These are phyloP conservation scores for Plecotus auritus DNA, from an alignment of 2,113 vertebrate genomes.

Conservation along the genomic window DNA sequence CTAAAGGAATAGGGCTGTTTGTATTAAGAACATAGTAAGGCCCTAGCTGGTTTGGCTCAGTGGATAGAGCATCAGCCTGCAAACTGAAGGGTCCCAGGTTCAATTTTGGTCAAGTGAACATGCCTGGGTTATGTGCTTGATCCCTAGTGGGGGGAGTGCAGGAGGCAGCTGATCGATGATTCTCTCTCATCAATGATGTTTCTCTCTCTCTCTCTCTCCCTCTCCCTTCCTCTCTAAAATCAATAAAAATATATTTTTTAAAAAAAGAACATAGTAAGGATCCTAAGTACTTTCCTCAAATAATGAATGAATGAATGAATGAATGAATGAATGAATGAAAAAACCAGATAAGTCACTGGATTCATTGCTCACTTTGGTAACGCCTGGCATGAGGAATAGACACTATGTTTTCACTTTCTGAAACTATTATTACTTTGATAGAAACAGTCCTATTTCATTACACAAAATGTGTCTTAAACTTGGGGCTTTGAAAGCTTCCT, in stretches of 20 bases:
- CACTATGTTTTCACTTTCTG: neutral
- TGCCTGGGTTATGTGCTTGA: too few species aligned
- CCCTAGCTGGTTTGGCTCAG: neutral
- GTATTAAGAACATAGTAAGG: neutral
- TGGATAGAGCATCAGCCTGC: too few species aligned
- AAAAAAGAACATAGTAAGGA: neutral
- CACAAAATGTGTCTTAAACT: neutral
- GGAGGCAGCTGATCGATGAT: too few species aligned
- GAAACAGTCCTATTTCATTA: neutral
- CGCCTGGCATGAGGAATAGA: neutral
- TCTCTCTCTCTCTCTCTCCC: too few species aligned
- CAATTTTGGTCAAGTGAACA: too few species aligned
- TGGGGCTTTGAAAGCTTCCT: neutral
- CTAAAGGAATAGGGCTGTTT: neutral
- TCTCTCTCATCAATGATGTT: too few species aligned
- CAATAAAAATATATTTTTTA: too few species aligned
- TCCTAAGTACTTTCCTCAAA: neutral
- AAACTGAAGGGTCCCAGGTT: too few species aligned
- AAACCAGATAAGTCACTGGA: neutral
- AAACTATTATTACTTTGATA: neutral
- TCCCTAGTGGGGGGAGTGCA: too few species aligned
- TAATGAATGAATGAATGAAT: neutral
- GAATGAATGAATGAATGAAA: neutral
- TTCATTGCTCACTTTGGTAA: neutral
- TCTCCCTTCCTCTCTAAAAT: too few species aligned